Evolutionary conservation across 2,888 invertebrate species (phyloP).

Genomic region (Mesorhabditis belari): DNA sequence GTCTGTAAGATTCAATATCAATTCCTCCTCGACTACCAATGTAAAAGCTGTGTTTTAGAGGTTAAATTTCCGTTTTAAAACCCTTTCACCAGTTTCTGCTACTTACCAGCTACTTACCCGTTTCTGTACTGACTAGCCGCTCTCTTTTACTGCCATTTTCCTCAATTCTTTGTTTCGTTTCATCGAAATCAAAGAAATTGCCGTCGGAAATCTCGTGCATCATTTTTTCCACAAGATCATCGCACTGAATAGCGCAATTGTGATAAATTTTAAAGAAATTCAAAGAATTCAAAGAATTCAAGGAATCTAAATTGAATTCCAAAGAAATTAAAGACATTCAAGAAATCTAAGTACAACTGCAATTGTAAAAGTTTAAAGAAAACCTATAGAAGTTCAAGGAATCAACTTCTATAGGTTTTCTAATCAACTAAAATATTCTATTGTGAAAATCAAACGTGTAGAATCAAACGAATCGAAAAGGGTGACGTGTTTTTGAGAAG

Average conservation of each 20-base stretch:
- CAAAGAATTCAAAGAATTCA: background rate
- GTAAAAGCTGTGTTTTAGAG: too few relatives aligned
- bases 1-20: conserved; percentile 5
- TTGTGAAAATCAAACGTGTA: background rate
- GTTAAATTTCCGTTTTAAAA: too few relatives aligned
- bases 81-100: background rate
- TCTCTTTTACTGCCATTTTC: background rate
- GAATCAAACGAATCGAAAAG: background rate
- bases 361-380: background rate
- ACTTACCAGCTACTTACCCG: too few relatives aligned
- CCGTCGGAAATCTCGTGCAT: background rate
- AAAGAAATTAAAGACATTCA: background rate
- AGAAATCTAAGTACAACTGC: background rate
- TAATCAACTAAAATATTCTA: background rate
- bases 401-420: background rate
- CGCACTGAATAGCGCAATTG: too few relatives aligned
- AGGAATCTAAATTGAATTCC: background rate
- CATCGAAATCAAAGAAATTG: background rate
- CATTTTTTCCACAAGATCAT: too few relatives aligned
- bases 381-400: background rate
- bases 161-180: background rate
- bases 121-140: background rate
- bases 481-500: background rate
- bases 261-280: background rate
- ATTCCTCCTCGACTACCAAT: too few relatives aligned